Percentiles rank a stretch among this genome's conserved stretches.
Evolutionary conservation across 2,888 invertebrate genomes (phyloP).

Genomic region (Mythimna lalbum): DNA sequence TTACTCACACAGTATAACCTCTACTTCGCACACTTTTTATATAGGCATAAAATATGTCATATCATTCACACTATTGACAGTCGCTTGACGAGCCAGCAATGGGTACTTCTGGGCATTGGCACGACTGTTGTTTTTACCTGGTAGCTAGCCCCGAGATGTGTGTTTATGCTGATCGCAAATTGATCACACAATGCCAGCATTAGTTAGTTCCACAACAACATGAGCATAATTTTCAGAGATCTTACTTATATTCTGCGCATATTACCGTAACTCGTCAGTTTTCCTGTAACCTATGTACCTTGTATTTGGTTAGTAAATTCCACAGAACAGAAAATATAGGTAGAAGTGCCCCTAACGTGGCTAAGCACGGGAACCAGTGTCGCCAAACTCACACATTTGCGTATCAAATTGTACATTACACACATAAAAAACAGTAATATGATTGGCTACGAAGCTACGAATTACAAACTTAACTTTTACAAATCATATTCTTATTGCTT

Average conservation of each 20-base stretch:
- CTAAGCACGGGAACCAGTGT: too few species aligned
- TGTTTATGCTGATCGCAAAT: not conserved
- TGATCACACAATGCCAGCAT: not conserved
- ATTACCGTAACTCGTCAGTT: not conserved
- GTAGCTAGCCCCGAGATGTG: not conserved
- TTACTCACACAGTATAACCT: conserved; percentile 42
- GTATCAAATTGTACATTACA: too few species aligned
- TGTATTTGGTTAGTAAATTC: not conserved
- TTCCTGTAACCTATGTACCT: not conserved
- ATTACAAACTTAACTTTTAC: too few species aligned
- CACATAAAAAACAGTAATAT: too few species aligned
- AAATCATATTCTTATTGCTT: too few species aligned
- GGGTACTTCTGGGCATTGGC: not conserved
- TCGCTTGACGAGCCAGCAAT: conserved; percentile 25
- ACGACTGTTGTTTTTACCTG: not conserved
- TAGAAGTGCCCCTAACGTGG: too few species aligned
- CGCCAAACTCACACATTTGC: too few species aligned
- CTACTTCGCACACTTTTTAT: conserved; percentile 11
- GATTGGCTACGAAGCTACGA: too few species aligned
- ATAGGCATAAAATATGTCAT: too few species aligned
- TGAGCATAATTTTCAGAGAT: not conserved
- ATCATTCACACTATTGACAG: conserved; percentile 12
- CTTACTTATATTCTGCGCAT: not conserved
- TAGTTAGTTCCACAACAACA: not conserved
- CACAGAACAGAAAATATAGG: too few species aligned